phyloP scores from a whole-genome alignment of 2,888 invertebrate species.

The Maniola hyperantus region DNA sequence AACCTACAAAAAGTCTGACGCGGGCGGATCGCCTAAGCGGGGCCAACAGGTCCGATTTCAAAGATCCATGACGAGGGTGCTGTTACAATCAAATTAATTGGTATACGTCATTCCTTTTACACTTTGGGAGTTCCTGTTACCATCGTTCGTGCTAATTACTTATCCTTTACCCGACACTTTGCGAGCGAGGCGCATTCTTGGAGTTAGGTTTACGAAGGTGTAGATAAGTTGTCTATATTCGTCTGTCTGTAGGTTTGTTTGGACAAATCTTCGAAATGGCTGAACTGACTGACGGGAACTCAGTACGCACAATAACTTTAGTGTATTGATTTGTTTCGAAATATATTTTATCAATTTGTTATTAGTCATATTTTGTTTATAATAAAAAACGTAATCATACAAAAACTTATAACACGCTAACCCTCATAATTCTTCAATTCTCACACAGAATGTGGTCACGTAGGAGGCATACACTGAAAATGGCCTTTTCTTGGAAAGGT shows the following conservation, averaged over 20 bases:
- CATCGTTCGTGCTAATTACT: background rate
- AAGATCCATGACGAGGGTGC: conserved; percentile 7
- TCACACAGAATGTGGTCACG: conserved; percentile 10
- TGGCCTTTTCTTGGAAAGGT: conserved; percentile 3
- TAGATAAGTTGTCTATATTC: background rate
- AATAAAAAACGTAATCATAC: background rate
- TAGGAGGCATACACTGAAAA: background rate
- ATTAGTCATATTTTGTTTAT: too few relatives aligned
- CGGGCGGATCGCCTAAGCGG: too few relatives aligned
- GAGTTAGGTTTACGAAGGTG: background rate
- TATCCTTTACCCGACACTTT: background rate
- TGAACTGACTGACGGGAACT: too few relatives aligned
- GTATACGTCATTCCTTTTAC: background rate
- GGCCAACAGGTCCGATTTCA: conserved; percentile 15
- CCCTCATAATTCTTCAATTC: conserved; percentile 14
- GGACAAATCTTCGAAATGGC: too few relatives aligned
- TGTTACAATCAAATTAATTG: background rate
- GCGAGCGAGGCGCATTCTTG: background rate
- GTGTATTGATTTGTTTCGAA: too few relatives aligned
- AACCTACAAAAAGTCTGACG: too few relatives aligned
- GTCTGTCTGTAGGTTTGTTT: background rate
- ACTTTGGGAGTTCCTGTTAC: background rate
- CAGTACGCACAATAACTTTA: too few relatives aligned
- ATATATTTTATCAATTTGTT: too few relatives aligned
- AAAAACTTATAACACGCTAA: conserved; percentile 1